Base-by-base conservation (phyloP, 2,888 invertebrate species). In the Epinotia bilunana region DNA sequence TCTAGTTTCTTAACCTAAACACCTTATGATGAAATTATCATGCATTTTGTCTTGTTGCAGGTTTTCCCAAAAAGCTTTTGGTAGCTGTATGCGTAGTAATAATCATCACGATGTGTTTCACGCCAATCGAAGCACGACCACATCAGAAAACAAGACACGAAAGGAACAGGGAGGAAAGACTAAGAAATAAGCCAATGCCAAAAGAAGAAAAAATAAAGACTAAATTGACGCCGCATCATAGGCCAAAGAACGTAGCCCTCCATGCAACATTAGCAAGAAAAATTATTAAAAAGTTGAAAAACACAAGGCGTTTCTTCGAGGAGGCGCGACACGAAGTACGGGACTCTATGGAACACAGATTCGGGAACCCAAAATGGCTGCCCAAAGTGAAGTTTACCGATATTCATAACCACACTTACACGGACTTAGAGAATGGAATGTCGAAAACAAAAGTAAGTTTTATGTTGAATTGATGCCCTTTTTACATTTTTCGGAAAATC, bases 11-110 rank as follows among this genome's bases (percentile, higher is more conserved):
- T 60, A 58, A 58, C 65, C 18, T 49, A 39, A 49, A 58, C 64
- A 28, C 7, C 28, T n/a, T 3, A 55, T 63, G 39, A 71, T 16
- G 46, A 61, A 65, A 75, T 57, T 57, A 73, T 46, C 33, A 28
- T 23, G 1, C 13, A 3, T 39, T 83, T 73, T 86, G 81, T 80
- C 76, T 93, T 91, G 86, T 91, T 91, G 0, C 92, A 94, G 94
- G 90, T 93, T 93, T 93, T 91, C 88, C 91, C 87, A 94, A 92
- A 91, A 93, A 90, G 93, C 93, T 93, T 87, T 90, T 93, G 89
- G 90, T 93, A 90, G 93, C 92, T 91, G 86, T 89, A 87, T 88
- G 91, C 79, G 80, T 94, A 86, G 83, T 92, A 83, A 85, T 91
- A 79, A 86, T 94, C 81, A 81, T 94, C 83, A 86, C 91, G 72